Percentiles rank a stretch among this genome's conserved stretches.
Conservation (phyloP, 1,140 invertebrate genomes). For the Drosophila quadrilineata region DNA sequence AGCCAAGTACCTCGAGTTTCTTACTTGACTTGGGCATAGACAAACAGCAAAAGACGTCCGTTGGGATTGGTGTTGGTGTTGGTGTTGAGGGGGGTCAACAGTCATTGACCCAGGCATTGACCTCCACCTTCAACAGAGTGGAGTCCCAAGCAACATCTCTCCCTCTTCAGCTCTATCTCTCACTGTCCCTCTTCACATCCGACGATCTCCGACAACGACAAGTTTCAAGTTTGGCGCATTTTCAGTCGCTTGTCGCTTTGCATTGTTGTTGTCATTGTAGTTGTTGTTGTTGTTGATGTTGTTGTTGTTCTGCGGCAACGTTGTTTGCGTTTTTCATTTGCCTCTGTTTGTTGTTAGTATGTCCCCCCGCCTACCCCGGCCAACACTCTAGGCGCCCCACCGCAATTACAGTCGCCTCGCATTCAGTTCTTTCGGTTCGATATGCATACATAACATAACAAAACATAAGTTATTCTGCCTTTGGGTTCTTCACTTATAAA, state of each 20-base stretch:
- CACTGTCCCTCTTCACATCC: background rate
- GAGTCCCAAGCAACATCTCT: background rate
- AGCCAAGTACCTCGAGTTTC: background rate
- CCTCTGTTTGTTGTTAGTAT: conserved; percentile 10
- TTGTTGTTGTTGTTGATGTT: conserved; percentile 22
- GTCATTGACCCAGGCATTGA: conserved; percentile 69
- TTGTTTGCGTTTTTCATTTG: conserved; percentile 60
- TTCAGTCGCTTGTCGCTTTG: conserved; percentile 33
- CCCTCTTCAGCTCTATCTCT: background rate
- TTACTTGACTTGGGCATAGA: background rate
- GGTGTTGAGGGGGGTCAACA: conserved; percentile 52
- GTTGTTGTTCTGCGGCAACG: conserved; percentile 22
- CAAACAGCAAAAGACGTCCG: background rate
- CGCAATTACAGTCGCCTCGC: conserved; percentile 26
- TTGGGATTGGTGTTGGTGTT: too few relatives aligned
- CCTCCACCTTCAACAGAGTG: conserved; percentile 46
- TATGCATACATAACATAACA: too few relatives aligned
- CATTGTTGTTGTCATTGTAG: conserved; percentile 10
- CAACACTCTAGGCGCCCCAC: background rate
- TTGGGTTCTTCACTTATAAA: background rate
- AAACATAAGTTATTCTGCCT: too few relatives aligned
- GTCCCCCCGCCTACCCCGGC: background rate
- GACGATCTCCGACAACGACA: conserved; percentile 48
- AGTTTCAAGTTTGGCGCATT: conserved; percentile 52
- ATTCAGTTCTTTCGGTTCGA: conserved; percentile 36